Conservation (phyloP, 2,888 invertebrate genomes). For the Tuta absoluta region DNA sequence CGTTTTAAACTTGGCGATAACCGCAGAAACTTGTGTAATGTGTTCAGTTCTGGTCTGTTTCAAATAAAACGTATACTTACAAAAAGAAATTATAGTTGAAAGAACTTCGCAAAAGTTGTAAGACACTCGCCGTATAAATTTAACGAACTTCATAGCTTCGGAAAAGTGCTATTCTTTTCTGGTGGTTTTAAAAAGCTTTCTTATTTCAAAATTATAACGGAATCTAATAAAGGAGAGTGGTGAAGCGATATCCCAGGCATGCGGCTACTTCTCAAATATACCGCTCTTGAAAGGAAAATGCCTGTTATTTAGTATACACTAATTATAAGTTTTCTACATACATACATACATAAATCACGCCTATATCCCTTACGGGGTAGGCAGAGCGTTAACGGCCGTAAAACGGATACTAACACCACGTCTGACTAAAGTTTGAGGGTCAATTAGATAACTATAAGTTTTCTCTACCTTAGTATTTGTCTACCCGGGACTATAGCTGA, state of each 20-base stretch:
- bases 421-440: no score
- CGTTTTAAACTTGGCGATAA: not conserved
- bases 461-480: no score
- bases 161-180: not conserved
- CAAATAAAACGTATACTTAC: not conserved
- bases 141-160: constrained; percentile 9
- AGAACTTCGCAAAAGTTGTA: constrained; percentile 4
- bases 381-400: no score
- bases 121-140: constrained; percentile 15
- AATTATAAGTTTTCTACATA: no score
- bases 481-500: no score
- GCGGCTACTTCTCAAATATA: constrained; percentile 10
- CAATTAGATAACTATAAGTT: no score
- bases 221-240: constrained; percentile 7
- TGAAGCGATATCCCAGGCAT: not conserved
- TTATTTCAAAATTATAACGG: not conserved
- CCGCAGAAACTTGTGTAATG: not conserved
- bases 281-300: not conserved
- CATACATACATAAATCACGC: no score
- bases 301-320: no score
- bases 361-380: no score
- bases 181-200: not conserved
- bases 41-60: constrained; percentile 4
- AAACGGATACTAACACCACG: no score
- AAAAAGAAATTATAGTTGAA: constrained; percentile 15